Evolutionary conservation across 1,140 invertebrate genomes (phyloP).

Genomic region (Lordiphosa collinella): DNA sequence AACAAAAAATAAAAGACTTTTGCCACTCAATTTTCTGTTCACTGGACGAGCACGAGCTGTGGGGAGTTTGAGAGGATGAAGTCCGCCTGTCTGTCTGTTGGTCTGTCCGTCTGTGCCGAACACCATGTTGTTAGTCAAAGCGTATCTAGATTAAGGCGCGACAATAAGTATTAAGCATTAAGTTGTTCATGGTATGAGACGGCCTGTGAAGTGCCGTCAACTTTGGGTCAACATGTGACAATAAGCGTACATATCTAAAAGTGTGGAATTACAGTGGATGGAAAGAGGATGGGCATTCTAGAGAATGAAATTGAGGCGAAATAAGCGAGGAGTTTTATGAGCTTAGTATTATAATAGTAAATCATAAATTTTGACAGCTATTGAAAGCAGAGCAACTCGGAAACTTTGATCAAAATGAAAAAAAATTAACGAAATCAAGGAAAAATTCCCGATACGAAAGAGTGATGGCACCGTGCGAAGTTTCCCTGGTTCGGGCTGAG

Average conservation of each 20-base stretch:
- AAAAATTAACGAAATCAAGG: too few species aligned
- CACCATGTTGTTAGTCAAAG: conserved; percentile 59
- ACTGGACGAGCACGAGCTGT: conserved; percentile 59
- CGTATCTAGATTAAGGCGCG: conserved; percentile 79
- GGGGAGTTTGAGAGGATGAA: conserved; percentile 35
- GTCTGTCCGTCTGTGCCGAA: conserved; percentile 14
- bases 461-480: too few species aligned
- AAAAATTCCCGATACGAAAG: too few species aligned
- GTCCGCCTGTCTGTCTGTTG: too few species aligned
- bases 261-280: not conserved
- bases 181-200: conserved; percentile 62
- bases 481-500: too few species aligned
- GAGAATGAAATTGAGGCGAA: too few species aligned
- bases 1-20: conserved; percentile 35
- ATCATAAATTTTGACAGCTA: too few species aligned
- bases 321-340: too few species aligned
- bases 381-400: too few species aligned
- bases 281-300: not conserved
- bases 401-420: too few species aligned
- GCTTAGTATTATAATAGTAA: too few species aligned
- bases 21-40: conserved; percentile 67
- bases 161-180: conserved; percentile 75
- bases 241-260: not conserved
- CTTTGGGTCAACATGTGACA: conserved; percentile 39
- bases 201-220: conserved; percentile 65